Base-by-base conservation (phyloP, 2,888 invertebrate genomes). In the Melieria omissa region DNA sequence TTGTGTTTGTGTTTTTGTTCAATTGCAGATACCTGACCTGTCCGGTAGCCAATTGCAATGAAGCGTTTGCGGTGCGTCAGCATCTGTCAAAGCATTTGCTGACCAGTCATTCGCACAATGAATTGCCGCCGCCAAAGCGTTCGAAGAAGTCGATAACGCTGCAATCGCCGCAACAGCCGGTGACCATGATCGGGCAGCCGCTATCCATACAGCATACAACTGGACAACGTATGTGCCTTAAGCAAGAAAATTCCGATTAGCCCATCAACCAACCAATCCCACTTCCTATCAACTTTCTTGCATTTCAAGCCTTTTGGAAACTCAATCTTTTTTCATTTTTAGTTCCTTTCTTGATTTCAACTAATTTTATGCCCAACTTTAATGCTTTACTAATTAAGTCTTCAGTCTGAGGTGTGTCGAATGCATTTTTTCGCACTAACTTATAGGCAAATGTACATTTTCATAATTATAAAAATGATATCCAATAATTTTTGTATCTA, bases 11-110 rank as follows among this genome's bases (percentile, higher is more conserved):
- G 4, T 45, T n/a, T 58, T 49, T 44, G 5, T 41, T 54, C 46
- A 62, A 9, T 62, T 70, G 5, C 72, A 84, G 87, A 75, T 86
- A 87, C 74, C 80, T 86, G 72, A 84, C 84, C 75, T 87, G 87
- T 75, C 86, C 86, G 77, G 86, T 87, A 78, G 80, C 84, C 74
- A 86, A 84, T 79, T 87, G 87, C 76, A 83, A 83, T 75, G 86
- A 87, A 80, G 86, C 86, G 49, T 87, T 87, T 79, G 85, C 87
- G 42, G 85, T 86, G 70, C 87, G 87, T 74, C 86, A 87, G 80
- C 87, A 87, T 81, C 82, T 87, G 75, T 86, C 86, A 65, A 87
- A 87, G 80, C 87, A 87, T 78, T 82, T 87, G 81, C 81, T 87
- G 79, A 85, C 85, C 76, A 85, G 84, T 78, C 87, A 87, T 80